Evolutionary conservation across 2,113 vertebrate species (phyloP).

Genomic region (Toxostoma redivivum): DNA sequence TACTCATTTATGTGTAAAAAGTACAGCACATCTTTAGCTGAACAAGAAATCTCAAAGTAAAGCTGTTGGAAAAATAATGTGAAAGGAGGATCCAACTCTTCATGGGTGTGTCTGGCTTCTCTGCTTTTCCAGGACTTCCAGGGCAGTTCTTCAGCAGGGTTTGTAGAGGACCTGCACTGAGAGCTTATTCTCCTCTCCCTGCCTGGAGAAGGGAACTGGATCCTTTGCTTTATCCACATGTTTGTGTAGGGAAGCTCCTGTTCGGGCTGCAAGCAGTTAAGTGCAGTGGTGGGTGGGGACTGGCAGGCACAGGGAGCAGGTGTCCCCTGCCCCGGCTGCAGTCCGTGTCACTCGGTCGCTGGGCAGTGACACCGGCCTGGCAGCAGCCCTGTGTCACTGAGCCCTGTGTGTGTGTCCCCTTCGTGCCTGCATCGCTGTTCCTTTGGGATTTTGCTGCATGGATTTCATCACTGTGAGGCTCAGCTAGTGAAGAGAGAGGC

Average conservation of each 20-base stretch:
- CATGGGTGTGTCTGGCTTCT: neutral
- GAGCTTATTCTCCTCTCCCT: neutral
- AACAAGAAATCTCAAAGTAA: neutral
- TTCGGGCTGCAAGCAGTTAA: neutral
- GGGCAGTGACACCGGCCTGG: neutral
- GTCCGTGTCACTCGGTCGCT: neutral
- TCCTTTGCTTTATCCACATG: fast-evolving
- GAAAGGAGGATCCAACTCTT: neutral
- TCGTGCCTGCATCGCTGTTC: fast-evolving
- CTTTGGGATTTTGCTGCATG: neutral
- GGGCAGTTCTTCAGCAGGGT: neutral
- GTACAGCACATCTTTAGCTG: neutral
- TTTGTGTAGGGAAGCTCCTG: neutral
- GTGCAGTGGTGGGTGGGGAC: neutral
- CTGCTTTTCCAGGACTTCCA: neutral
- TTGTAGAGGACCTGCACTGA: neutral
- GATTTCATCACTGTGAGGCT: neutral
- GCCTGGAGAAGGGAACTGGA: neutral
- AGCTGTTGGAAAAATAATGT: neutral
- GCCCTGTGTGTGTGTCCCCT: neutral
- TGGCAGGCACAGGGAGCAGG: neutral
- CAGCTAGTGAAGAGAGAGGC: fast-evolving
- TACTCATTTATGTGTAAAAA: neutral
- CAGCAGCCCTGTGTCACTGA: neutral
- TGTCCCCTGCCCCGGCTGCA: neutral